Evolutionary conservation across 30 jellyfish, hydroid and myxozoan genomes (phyloP), one percentile per base, ranked within the genome.

Genomic region (Turritopsis rubra): DNA sequence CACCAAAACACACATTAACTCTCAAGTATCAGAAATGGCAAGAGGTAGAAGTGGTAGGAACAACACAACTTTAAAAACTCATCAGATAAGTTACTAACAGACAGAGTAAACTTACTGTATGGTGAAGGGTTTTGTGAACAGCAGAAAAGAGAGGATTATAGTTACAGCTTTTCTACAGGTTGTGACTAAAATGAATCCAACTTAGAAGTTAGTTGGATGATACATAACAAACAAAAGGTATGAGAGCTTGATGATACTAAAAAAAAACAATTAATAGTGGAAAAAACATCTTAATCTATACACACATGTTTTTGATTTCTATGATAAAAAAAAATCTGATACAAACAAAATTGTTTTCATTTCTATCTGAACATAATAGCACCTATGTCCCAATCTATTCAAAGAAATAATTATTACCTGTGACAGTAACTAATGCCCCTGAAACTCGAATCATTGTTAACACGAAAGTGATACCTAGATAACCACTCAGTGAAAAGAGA

Each of bases 81-180:
- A 41, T 41, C 13, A 41, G 60, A 41, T 41, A 13, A 41, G 60
- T 3, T 41, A 3, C 60, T n/a, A n/a, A 13, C 60, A 41, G 13
- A 52, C 28, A 0, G 18, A 52, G 27, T 7, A 13, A 7, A 82
- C 97, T 90, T 29, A 90, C 97, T 90, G 95, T 20, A 90, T 29
- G 8, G 95, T 82, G 77, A 90, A 90, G 29, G 97, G 97, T 83
- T 90, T 90, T 25, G 95, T 66, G 52, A 90, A 90, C 85, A 90
- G 66, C 8, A 86, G 41, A 72, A 90, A 90, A 1, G 97, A 90
- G 26, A 90, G 73, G 23, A 82, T 80, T 18, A 90, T 90, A 13
- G 97, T 85, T 1, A 90, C 93, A 26, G 97, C 97, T 82, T 90
- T 90, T 24, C 97, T 72, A 81, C 92, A 90, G 4, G 97, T 90